Evolutionary conservation across 2,113 vertebrate genomes (phyloP), one percentile per base, ranked within the genome.

Genomic region (Hymenochirus boettgeri): DNA sequence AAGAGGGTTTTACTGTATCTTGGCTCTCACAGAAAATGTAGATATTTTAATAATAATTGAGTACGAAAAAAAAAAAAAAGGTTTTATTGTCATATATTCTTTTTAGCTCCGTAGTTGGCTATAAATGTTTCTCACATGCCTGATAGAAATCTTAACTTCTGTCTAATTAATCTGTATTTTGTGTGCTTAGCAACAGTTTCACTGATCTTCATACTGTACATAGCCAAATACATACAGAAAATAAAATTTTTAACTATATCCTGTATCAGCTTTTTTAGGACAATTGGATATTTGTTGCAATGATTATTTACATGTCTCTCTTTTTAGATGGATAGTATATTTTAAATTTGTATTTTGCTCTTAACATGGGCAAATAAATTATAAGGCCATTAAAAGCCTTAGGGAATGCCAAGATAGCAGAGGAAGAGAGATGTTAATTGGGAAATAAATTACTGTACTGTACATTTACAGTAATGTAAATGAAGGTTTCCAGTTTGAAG

Each of bases 51-150:
- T 66, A 66, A 66, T 57, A 58, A 58, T 51, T 50, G 54, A 57
- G 46, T 58, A 47, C 48, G 62, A 57, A 65, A 35, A 76, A 75
- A 73, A 61, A 70, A 61, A 50, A 45, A 19, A 69, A n/a, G 19
- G 55, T 52, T 65, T 65, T 76, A 59, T 73, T 76, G 59, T 66
- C 71, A 23, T 35, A 35, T 11, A 50, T 17, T 17, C 19, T 18
- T 29, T 4, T 12, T 9, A 35, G 8, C 15, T 9, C 33, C 15
- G 10, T 35, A 35, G 33, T 35, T 35, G 33, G 33, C 33, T 35
- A 35, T 9, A 35, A 13, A 12, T 35, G 10, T 4, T 13, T 35
- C 7, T 35, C 33, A 35, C 8, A 35, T 4, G 33, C 33, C 10
- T 8, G 15, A 42, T n/a, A 15, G 19, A 48, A 23, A 5, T 48